Evolutionary conservation across 2,113 vertebrate species (phyloP), one percentile per base, ranked within the genome.

Genomic region (Lanius ludovicianus): DNA sequence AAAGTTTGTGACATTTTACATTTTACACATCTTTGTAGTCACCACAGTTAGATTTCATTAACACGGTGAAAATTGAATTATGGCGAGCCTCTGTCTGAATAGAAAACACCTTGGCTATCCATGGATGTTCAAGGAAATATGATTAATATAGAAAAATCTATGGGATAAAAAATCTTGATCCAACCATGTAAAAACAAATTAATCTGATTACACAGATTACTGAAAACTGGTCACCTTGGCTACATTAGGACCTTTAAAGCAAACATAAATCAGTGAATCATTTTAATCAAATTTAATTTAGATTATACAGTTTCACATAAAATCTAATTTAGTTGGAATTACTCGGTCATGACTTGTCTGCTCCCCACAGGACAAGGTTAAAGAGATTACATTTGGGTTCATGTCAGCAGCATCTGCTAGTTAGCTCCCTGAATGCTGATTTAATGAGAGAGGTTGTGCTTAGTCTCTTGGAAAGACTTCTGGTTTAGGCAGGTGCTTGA

Each of bases 331-430:
- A 96, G 93, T 96, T 95, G 98, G 98, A 97, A 98, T 97, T 98
- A 98, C 96, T 97, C 95, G 96, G 98, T 99, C 98, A 98, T 94
- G 98, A 98, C 98, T 98, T 98, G 97, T 98, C 97, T 96, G 96
- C 87, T 98, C 97, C 94, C 97, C 97, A 97, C 97, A 98, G 98
- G 98, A 98, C 97, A 98, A 98, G 98, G 98, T 99, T 99, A 99
- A 98, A 99, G 98, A 99, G 99, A 99, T 99, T 99, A 99, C 98
- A 98, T 98, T 90, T 91, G 97, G 93, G 98, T 98, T 98, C 98
- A 97, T 98, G 98, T 99, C 98, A 98, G 98, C 98, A 98, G 98
- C 98, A 98, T 98, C 98, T 98, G 98, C 97, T 97, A 94, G 97
- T 96, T 98, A 98, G 98, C 96, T 91, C 95, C 98, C 97, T 97